Evolutionary conservation across 2,113 vertebrate species (phyloP), one percentile per base, ranked within the genome.

Genomic region (Nasalis larvatus): DNA sequence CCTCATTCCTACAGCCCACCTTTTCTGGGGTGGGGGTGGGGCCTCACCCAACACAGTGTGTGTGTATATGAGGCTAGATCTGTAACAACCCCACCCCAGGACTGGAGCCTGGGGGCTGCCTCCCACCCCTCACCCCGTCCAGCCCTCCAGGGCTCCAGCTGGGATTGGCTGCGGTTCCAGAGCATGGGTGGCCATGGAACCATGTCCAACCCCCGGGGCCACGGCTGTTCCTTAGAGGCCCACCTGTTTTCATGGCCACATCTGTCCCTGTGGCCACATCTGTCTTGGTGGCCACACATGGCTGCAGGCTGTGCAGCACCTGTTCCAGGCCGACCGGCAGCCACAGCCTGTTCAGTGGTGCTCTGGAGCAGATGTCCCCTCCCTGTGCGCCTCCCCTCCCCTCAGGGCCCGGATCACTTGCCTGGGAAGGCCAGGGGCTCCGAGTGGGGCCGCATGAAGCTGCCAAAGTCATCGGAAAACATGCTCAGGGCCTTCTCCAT

Each of bases 401-500:
- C 8, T 45, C 23, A 10, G 16, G 77, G 71, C 56, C 71, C 30
- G 0, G 4, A n/a, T 60, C 52, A 97, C 99, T 99, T 98, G 98
- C 99, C 99, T 99, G 99, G 98, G 98, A 99, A 99, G 40, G 99
- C 99, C 99, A 99, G 78, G 35, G 98, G 95, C 92, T 99, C 99
- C 0, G 98, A 98, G 10, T 97, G 99, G 6, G 99, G 99, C 96
- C 99, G 98, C 98, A 99, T 99, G 98, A 99, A 99, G 98, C 99
- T 99, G 96, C 99, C 99, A 17, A 99, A 99, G 85, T 99, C 99
- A 89, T 99, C 99, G 0, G 99, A 97, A 40, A 99, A 99, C 97
- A 99, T 98, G 91, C 99, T 99, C 96, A 99, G 94, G 94, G 99
- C 98, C 97, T 99, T 99, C 98, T 99, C 99, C 99, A 99, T 99